A percentile compares a stretch with the other conserved stretches of the same genome.
These are phyloP conservation scores for Bursaphelenchus okinawaensis DNA, from an alignment of 2,888 invertebrate genomes.

Conservation along the genomic window DNA sequence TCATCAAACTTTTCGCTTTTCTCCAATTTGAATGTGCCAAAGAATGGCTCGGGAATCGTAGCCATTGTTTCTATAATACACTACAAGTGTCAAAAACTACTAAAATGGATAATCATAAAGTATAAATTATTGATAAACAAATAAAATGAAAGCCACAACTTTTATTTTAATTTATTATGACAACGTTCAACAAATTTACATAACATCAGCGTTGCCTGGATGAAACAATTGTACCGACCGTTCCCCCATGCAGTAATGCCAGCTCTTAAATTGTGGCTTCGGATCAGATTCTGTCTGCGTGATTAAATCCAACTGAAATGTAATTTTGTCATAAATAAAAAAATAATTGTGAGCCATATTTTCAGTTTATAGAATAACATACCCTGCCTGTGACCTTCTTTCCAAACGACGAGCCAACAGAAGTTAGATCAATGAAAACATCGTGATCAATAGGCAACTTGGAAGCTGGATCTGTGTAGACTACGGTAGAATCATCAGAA, in stretches of 20 bases:
- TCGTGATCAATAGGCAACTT: constrained; percentile 16
- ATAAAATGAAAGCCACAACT: not conserved
- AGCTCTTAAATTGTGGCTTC: constrained; percentile 1
- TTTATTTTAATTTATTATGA: not conserved
- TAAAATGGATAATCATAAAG: not conserved
- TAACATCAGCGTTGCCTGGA: constrained; percentile 2
- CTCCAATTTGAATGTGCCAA: constrained; percentile 49
- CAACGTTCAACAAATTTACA: not conserved
- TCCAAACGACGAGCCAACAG: constrained; percentile 35
- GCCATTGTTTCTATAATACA: not conserved
- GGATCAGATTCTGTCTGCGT: constrained; percentile 6
- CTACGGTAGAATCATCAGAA: not conserved
- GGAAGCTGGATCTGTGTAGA: not conserved
- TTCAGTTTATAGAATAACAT: not conserved
- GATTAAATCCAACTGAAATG: constrained; percentile 11
- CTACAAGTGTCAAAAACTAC: not conserved
- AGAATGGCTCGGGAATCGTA: constrained; percentile 46
- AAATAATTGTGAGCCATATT: too few relatives aligned
- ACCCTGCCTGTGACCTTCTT: constrained; percentile 38
- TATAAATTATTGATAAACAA: not conserved
- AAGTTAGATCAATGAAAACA: constrained; percentile 17
- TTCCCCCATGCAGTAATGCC: constrained; percentile 36
- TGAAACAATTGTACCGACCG: constrained; percentile 34
- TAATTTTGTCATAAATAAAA: too few relatives aligned
- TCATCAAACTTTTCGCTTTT: constrained; percentile 56